Conservation (phyloP, 2,113 vertebrate species). For the Myotis lucifugus region DNA sequence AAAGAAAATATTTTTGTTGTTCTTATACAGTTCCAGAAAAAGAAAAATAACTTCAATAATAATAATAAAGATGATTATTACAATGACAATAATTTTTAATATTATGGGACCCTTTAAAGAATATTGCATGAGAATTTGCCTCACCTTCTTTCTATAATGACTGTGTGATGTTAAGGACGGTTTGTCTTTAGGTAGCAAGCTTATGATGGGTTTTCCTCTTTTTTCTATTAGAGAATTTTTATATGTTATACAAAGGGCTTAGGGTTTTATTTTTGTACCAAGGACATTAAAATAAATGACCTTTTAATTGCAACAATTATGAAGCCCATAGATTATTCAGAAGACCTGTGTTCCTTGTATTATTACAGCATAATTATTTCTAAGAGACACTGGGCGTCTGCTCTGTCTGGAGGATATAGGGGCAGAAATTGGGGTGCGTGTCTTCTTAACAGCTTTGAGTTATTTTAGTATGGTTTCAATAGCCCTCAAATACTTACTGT, state of each 20-base stretch:
- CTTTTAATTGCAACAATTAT: not conserved
- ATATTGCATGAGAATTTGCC: not conserved
- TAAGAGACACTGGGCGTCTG: not conserved
- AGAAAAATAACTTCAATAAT: not conserved
- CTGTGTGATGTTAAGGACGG: fast-evolving
- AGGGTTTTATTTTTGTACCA: not conserved
- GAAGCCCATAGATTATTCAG: not conserved
- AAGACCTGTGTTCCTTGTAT: not conserved
- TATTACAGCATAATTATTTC: not conserved
- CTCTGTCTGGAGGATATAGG: fast-evolving
- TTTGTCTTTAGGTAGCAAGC: not conserved
- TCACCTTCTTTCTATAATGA: not conserved
- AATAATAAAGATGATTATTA: not conserved
- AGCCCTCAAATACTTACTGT: not conserved
- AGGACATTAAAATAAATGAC: not conserved
- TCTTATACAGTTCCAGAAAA: not conserved
- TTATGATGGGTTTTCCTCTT: not conserved
- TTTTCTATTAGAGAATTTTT: not conserved
- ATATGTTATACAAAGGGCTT: not conserved
- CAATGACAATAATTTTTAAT: not conserved
- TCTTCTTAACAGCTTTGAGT: not conserved
- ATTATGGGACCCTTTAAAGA: not conserved
- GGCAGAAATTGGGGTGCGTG: fast-evolving
- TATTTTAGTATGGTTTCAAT: not conserved
- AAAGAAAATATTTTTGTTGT: not conserved